Evolutionary conservation across 2,888 invertebrate genomes (phyloP).

Genomic region (Trachelus troglodyta): DNA sequence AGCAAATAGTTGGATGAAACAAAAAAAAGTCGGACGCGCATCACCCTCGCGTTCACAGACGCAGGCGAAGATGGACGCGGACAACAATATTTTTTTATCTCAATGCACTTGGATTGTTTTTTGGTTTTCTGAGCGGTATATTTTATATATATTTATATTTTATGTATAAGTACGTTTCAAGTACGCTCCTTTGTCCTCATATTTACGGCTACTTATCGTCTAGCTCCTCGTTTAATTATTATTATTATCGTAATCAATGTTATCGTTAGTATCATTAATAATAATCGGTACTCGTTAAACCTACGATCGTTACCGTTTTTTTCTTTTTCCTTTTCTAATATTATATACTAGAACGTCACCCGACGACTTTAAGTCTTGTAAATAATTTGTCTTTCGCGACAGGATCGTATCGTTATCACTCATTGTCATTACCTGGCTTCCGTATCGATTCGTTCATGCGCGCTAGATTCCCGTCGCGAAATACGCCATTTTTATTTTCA

Average conservation of each 20-base stretch:
- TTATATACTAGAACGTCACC: constrained; percentile 25
- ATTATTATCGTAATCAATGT: constrained; percentile 33
- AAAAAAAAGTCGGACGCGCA: too few species aligned
- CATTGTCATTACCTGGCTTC: too few species aligned
- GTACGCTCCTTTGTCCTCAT: not conserved
- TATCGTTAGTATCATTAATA: constrained; percentile 22
- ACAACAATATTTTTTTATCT: too few species aligned
- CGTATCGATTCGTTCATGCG: too few species aligned
- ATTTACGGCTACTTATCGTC: constrained; percentile 35
- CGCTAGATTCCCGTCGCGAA: not conserved
- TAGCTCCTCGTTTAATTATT: constrained; percentile 23
- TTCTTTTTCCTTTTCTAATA: constrained; percentile 8
- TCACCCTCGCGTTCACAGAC: too few species aligned
- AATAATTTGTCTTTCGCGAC: not conserved
- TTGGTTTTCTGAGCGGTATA: constrained; percentile 33
- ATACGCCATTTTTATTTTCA: not conserved
- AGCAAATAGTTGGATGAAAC: too few species aligned
- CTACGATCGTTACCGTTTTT: constrained; percentile 15
- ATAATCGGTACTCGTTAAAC: constrained; percentile 25
- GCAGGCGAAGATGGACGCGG: too few species aligned
- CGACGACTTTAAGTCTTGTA: constrained; percentile 7
- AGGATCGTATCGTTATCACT: not conserved
- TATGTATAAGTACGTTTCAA: constrained; percentile 31
- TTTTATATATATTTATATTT: constrained; percentile 31
- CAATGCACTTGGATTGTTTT: constrained; percentile 14